Evolutionary conservation across 2,797 vertebrate species (phyloP).

Genomic region (Neosilurus mollespiculum): DNA sequence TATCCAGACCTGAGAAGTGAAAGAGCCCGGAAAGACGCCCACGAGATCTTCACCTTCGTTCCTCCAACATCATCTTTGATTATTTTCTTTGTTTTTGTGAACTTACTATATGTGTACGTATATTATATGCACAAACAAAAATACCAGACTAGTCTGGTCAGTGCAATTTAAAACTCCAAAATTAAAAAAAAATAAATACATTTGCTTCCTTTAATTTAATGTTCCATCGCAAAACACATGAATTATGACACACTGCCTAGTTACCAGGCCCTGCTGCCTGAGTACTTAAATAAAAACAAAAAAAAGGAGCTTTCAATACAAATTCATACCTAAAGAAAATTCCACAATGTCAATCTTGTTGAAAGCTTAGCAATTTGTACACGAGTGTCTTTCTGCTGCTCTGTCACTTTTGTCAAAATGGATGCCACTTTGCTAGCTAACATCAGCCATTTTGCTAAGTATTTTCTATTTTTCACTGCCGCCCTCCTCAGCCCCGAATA

Average conservation of each 20-base stretch:
- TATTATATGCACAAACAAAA: too few relatives aligned
- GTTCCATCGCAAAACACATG: too few relatives aligned
- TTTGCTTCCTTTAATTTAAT: too few relatives aligned
- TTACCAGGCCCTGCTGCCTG: too few relatives aligned
- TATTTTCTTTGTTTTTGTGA: too few relatives aligned
- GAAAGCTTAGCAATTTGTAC: neutral
- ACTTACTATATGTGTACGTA: too few relatives aligned
- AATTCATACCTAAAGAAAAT: neutral
- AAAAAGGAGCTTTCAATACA: neutral
- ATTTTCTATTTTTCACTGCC: conserved; percentile 30
- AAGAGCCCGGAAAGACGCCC: too few relatives aligned
- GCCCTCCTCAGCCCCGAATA: neutral
- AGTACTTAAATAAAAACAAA: neutral
- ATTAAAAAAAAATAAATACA: too few relatives aligned
- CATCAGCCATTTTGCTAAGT: conserved; percentile 38
- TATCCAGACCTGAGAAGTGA: too few relatives aligned
- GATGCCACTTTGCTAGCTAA: conserved; percentile 30
- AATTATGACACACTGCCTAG: too few relatives aligned
- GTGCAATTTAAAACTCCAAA: too few relatives aligned
- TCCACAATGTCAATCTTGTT: neutral
- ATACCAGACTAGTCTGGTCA: too few relatives aligned
- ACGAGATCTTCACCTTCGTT: neutral
- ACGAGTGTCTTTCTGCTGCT: conserved; percentile 33
- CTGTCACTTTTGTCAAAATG: conserved; percentile 38
- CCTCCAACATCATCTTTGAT: neutral